These are phyloP conservation scores for Poecilia gillii DNA, from an alignment of 2,797 vertebrate species.

Conservation along the genomic window DNA sequence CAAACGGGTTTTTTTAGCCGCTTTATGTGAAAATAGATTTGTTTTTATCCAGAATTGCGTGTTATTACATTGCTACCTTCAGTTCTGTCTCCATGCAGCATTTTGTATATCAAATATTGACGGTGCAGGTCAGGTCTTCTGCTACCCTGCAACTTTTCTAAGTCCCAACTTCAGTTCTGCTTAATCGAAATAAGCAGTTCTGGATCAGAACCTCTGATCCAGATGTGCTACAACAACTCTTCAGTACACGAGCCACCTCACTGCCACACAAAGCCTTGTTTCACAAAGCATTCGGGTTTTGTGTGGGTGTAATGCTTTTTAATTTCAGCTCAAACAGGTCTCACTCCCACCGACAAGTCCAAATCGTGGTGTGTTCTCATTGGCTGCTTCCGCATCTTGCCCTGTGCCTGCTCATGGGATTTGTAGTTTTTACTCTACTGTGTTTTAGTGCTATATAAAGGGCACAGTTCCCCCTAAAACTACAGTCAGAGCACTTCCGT, in stretches of 20 bases:
- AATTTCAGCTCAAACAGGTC: not conserved
- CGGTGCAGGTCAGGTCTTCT: not conserved
- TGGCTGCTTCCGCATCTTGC: slow-evolving; percentile 51
- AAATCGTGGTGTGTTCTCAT: slow-evolving; percentile 78
- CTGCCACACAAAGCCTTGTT: not conserved
- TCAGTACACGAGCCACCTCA: not conserved
- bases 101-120: not conserved
- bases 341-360: slow-evolving; percentile 11
- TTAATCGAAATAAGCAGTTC: not conserved
- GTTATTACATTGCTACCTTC: slow-evolving; percentile 1
- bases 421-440: slow-evolving; percentile 60
- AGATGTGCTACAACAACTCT: not conserved
- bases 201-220: not conserved
- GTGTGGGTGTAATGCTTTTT: not conserved
- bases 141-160: not conserved
- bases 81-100: not conserved
- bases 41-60: slow-evolving; percentile 66
- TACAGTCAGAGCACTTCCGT: slow-evolving; percentile 44
- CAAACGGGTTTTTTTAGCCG: accelerated
- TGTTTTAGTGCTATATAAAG: accelerated
- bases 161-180: not conserved
- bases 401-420: slow-evolving; percentile 9
- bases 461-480: slow-evolving; percentile 23
- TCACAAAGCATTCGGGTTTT: not conserved
- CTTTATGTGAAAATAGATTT: not conserved